phyloP scores from a whole-genome alignment of 2,113 vertebrate genomes.

The Alethe castanea region DNA sequence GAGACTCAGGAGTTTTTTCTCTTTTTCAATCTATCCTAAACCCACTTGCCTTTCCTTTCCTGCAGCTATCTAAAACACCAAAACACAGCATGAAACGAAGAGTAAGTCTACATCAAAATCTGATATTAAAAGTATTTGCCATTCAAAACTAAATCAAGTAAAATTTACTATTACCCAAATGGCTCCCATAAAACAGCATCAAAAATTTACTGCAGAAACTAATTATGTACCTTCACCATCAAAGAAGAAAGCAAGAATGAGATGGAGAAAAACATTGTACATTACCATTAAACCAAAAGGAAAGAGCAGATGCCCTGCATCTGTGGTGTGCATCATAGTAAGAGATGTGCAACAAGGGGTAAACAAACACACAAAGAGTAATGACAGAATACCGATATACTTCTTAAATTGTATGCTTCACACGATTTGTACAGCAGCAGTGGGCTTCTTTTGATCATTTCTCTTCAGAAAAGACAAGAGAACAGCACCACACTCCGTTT shows the following conservation, averaged over 20 bases:
- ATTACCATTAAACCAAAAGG: neutral
- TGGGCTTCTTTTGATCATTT: neutral
- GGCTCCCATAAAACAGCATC: neutral
- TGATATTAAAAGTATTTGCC: neutral
- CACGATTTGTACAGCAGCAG: neutral
- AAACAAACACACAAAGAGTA: slow-evolving; percentile 15
- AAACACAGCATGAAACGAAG: neutral
- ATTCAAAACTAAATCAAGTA: neutral
- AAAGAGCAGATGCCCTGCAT: neutral
- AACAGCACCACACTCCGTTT: neutral
- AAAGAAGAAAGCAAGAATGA: neutral
- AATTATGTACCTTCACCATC: neutral
- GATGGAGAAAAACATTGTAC: neutral
- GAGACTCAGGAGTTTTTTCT: neutral
- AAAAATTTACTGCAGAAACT: neutral
- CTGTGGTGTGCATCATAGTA: neutral
- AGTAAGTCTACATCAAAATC: neutral
- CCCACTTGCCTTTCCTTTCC: neutral
- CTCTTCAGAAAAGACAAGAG: neutral
- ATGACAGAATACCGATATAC: neutral
- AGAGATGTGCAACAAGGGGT: neutral
- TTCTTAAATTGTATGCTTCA: neutral
- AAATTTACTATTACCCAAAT: neutral
- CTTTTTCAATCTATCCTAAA: neutral
- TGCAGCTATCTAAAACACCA: neutral